phyloP scores from a whole-genome alignment of 2,113 vertebrate genomes.

The Alaudala cheleensis region DNA sequence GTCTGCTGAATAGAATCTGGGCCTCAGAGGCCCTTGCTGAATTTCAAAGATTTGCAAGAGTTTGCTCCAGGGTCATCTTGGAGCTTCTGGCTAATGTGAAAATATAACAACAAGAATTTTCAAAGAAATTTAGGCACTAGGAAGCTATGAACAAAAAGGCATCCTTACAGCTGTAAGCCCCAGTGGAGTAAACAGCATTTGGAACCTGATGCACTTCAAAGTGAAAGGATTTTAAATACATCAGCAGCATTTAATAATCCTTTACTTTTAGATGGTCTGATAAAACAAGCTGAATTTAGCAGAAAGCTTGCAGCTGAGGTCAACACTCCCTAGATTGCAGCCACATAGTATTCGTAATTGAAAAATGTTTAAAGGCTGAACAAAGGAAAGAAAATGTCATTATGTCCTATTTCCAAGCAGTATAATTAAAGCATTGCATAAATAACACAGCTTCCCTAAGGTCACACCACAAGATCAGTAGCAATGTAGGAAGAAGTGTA shows the following conservation, averaged over 20 bases:
- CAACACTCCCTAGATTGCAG: neutral
- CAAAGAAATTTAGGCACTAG: neutral
- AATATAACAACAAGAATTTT: neutral
- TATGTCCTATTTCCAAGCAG: neutral
- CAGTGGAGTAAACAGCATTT: neutral
- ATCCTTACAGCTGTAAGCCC: neutral
- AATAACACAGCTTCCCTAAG: neutral
- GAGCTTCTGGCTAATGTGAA: neutral
- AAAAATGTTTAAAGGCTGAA: neutral
- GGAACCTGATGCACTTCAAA: neutral
- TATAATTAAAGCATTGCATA: neutral
- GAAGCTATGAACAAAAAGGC: neutral
- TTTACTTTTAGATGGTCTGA: neutral
- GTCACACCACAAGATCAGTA: neutral
- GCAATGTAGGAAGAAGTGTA: neutral
- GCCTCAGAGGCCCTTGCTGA: neutral
- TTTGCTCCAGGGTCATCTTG: slow-evolving; percentile 32
- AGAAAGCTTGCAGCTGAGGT: neutral
- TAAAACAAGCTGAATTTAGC: neutral
- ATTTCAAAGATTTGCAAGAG: slow-evolving; percentile 20
- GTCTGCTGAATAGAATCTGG: neutral
- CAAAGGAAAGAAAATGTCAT: neutral
- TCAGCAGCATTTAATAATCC: neutral
- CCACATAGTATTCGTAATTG: neutral
- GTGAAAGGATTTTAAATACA: neutral